A percentile compares a stretch with the other conserved stretches of the same genome.
Evolutionary conservation across 2,113 vertebrate species (phyloP).

Genomic region (Trichomycterus rosablanca): DNA sequence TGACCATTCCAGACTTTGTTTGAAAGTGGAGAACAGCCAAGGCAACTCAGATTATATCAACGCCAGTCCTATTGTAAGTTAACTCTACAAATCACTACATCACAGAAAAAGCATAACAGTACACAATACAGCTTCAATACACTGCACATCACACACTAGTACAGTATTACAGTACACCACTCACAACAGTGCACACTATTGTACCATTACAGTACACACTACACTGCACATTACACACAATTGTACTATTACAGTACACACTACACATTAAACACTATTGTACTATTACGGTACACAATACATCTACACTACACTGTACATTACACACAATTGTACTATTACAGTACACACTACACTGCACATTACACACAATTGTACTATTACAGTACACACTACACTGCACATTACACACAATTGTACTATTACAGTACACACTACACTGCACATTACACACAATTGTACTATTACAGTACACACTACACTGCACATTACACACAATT

Average conservation of each 20-base stretch:
- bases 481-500: constrained; percentile 55
- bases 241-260: constrained; percentile 1
- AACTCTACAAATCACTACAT: constrained; percentile 40
- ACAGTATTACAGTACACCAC: background rate
- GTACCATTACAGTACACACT: constrained; percentile 1
- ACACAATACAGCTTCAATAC: constrained; percentile 35
- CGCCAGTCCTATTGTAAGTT: constrained; percentile 95
- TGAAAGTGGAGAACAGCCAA: constrained; percentile 85
- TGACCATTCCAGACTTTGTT: constrained; percentile 88
- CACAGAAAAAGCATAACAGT: constrained; percentile 45
- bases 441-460: constrained; percentile 30
- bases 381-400: constrained; percentile 32
- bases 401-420: constrained; percentile 47
- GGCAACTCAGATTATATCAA: constrained; percentile 93
- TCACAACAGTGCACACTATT: constrained; percentile 53
- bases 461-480: background rate
- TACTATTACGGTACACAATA: constrained; percentile 56
- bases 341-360: constrained; percentile 29
- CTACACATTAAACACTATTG: no score
- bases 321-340: constrained; percentile 33
- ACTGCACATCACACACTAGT: constrained; percentile 31
- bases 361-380: constrained; percentile 47
- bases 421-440: constrained; percentile 33
- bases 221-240: constrained; percentile 50
- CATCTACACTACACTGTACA: constrained; percentile 2